Conservation (phyloP, 2,113 vertebrate genomes). For the Columba janthina region DNA sequence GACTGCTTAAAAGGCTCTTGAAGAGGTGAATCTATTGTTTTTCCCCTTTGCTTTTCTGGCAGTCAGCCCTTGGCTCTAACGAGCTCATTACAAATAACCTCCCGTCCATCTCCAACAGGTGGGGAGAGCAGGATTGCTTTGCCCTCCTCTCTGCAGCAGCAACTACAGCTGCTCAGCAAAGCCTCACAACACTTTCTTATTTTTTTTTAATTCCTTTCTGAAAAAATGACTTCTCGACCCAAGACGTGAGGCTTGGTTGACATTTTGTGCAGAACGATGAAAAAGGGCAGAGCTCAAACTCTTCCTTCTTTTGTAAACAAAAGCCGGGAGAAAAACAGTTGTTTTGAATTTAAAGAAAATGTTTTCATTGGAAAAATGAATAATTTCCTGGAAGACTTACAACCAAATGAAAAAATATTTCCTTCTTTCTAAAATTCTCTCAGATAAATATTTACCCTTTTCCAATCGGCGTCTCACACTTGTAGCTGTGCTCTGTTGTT, state of each 20-base stretch:
- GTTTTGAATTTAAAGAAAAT: constrained; percentile 36
- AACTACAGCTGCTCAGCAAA: not conserved
- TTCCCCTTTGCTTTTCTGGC: not conserved
- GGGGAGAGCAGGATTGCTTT: not conserved
- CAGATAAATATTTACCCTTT: not conserved
- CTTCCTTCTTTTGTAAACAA: constrained; percentile 27
- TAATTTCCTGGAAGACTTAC: constrained; percentile 23
- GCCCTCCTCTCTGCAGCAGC: not conserved
- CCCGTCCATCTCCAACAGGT: not conserved
- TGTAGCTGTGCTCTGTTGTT: rapidly evolving
- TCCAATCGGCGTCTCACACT: not conserved
- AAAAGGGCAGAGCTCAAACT: constrained; percentile 25
- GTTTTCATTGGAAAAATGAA: constrained; percentile 16
- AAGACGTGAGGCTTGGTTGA: not conserved
- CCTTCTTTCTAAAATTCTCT: constrained; percentile 3
- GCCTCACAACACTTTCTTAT: not conserved
- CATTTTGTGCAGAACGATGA: not conserved
- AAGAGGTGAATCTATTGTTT: not conserved
- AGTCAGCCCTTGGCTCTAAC: not conserved
- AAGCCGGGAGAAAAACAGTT: constrained; percentile 6
- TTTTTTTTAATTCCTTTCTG: rapidly evolving
- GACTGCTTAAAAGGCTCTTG: not conserved
- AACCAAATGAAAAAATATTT: not conserved
- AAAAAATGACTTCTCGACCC: not conserved
- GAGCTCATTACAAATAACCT: not conserved